Evolutionary conservation across 2,113 vertebrate genomes (phyloP), one percentile per base, ranked within the genome.

Genomic region (Ochotona princeps): DNA sequence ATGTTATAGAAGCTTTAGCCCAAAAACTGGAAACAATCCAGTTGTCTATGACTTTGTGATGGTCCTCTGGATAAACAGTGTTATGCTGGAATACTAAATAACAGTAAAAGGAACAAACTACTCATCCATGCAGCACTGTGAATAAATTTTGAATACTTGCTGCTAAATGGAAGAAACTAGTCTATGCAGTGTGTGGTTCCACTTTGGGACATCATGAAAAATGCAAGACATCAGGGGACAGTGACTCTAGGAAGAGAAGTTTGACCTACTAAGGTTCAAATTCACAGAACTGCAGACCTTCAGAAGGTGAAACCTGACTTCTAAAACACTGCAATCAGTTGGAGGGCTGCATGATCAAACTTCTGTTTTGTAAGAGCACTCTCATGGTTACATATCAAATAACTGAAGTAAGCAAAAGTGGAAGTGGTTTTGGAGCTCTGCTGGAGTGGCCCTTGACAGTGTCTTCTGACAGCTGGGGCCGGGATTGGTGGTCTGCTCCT

Each of bases 91-190:
- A 86, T 51, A 44, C 32, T 47, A 51, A 47, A 90, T 72, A 54
- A 1, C 47, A 72, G 63, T 91, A 79, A 73, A 83, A 75, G n/a
- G 12, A 81, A 66, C 51, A 14, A 61, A 75, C 13, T 72, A 69
- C 25, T 32, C 35, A 60, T 49, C 25, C 0, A 14, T 44, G 44
- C 28, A 73, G 21, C 30, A 21, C 63, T 10, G 30, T 32, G 49
- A 93, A 69, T 69, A 30, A 18, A 82, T 88, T 81, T 82, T 67
- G 87, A 65, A 81, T 83, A 47, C 69, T 30, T 73, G 78, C 47
- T 65, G 14, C 70, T 90, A 80, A 82, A 25, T 49, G 63, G 83
- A 92, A 78, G 51, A 87, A 92, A 44, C 30, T n/a, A 76, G 73
- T 15, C 69, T 75, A 21, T 8, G 30, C 51, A 11, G 2, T 26